Evolutionary conservation across 2,888 invertebrate genomes (phyloP), one percentile per base, ranked within the genome.

Genomic region (Trachelus iudaicus): DNA sequence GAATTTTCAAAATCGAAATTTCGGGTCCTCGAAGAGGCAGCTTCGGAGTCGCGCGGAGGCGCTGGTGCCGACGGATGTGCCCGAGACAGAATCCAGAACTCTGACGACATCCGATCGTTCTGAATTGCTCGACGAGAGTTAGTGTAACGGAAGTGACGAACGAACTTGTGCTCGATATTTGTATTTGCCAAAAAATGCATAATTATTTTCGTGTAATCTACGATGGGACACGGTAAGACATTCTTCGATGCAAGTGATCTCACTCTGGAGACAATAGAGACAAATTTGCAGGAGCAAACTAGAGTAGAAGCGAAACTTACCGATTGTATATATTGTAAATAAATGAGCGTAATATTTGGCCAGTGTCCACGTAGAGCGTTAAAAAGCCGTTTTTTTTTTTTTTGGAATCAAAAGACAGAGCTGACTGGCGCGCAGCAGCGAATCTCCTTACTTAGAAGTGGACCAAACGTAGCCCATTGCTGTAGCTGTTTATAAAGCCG

Each of bases 111-210:
- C 85, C 13, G 86, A 87, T 77, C 81, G 86, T 75, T 83, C 84
- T 9, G 85, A 81, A 23, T 77, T 87, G 11, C 78, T 87, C 35
- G 37, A 73, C 30, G 81, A 85, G 73, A 87, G 87, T 86, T 87
- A 87, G 86, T 87, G 80, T 81, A 30, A 30, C 31, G 9, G 4
- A 31, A 30, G 11, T n/a, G 69, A n/a, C 30, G 69, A 69, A 15
- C 33, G 1, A 15, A 13, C 30, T 69, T 33, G 30, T 33, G 69
- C 69, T 15, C 15, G 11, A 33, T 13, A 3, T 69, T 33, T 30
- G n/a, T 12, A 15, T 69, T 69, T 23, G 69, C 69, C 30, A 15
- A 69, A 30, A 1, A 30, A 11, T 33, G 30, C 69, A 40, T 30
- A 2, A 33, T 30, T 69, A 11, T 34, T 69, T 69, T 9, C 35